phyloP scores from a whole-genome alignment of 2,113 vertebrate species.

The Tinamus guttatus region DNA sequence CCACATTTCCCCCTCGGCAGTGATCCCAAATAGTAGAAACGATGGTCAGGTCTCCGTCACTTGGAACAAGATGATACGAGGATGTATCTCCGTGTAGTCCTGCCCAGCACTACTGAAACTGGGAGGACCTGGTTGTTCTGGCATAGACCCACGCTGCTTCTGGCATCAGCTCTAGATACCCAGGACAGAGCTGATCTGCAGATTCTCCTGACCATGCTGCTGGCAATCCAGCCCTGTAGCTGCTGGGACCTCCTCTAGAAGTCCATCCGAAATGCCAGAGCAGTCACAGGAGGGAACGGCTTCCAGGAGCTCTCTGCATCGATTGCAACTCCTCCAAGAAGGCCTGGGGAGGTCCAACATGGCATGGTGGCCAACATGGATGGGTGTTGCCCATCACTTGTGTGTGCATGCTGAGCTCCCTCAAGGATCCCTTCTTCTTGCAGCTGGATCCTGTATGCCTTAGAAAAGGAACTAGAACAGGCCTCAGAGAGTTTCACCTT shows the following conservation, averaged over 20 bases:
- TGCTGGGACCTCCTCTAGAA: background rate
- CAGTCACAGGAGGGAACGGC: background rate
- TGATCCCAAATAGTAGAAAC: fast-evolving
- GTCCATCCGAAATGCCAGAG: constrained; percentile 44
- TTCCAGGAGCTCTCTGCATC: background rate
- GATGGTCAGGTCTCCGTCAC: background rate
- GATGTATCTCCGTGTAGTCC: background rate
- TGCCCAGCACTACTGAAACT: fast-evolving
- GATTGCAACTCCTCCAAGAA: background rate
- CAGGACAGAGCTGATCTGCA: background rate
- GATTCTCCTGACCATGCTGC: background rate
- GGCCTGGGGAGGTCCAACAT: background rate
- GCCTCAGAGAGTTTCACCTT: background rate
- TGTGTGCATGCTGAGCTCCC: background rate
- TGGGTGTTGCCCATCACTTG: background rate
- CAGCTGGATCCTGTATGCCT: background rate
- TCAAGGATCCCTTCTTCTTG: background rate
- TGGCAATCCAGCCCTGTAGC: background rate
- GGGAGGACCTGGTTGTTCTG: fast-evolving
- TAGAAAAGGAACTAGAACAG: background rate
- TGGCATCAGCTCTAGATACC: fast-evolving
- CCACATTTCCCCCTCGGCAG: background rate
- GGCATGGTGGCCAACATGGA: background rate
- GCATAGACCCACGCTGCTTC: fast-evolving
- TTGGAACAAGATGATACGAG: fast-evolving